Percentiles rank a stretch among this genome's conserved stretches.
These are phyloP conservation scores for Ascidia mentula DNA, from an alignment of 23 tunicate species.

Conservation along the genomic window DNA sequence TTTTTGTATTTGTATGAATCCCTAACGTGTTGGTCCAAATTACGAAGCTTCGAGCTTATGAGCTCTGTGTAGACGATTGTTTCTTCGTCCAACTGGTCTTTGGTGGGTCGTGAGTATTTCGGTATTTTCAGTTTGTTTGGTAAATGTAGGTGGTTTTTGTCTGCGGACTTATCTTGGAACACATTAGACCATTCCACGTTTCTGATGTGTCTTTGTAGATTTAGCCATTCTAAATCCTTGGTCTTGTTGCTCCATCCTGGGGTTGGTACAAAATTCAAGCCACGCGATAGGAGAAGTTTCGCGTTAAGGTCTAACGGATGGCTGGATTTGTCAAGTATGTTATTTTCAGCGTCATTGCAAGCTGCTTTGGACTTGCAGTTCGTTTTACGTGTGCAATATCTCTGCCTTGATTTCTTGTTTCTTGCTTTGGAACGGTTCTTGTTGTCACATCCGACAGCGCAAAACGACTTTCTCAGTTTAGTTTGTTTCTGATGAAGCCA, in stretches of 20 bases:
- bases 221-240: neutral
- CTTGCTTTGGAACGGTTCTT: too few species aligned
- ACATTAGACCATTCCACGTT: neutral
- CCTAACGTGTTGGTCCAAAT: neutral
- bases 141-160: too few species aligned
- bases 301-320: neutral
- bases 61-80: neutral
- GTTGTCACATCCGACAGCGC: too few species aligned
- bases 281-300: neutral
- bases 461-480: too few species aligned
- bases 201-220: neutral
- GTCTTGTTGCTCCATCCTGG: neutral
- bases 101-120: neutral
- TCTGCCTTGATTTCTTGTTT: too few species aligned
- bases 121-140: neutral
- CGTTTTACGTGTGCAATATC: too few species aligned
- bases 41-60: neutral
- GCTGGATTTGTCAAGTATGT: neutral
- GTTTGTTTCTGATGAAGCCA: too few species aligned
- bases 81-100: neutral
- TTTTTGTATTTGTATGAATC: neutral
- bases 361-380: too few species aligned
- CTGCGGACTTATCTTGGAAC: neutral
- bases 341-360: too few species aligned
- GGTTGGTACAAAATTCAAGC: neutral